Evolutionary conservation across 2,888 invertebrate genomes (phyloP), one percentile per base, ranked within the genome.

Genomic region (Melolontha melolontha): DNA sequence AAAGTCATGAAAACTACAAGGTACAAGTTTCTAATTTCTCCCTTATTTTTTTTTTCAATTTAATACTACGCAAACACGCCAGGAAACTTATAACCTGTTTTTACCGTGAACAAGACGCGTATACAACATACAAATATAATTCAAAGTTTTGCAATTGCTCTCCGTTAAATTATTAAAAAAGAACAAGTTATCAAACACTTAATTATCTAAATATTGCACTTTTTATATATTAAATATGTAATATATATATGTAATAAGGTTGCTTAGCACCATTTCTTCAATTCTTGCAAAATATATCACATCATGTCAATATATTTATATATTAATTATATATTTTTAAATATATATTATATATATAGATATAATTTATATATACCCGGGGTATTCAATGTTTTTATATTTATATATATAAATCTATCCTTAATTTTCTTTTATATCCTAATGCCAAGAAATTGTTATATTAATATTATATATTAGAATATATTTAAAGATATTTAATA

Each of bases 211-310:
- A 80, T 83, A 83, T 83, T 83, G 83, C 83, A 83, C 16, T 17
- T 49, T 49, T 17, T 16, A 49, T 49, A 49, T 49, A 49, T 49
- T 22, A 34, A 34, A 34, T 34, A 34, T 34, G 34, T 34, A 34
- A 34, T 34, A 70, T 68, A 69, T 64, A 68, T 70, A 64, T 67
- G 70, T 69, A 68, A 73, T 75, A 78, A 81, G 80, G 82, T 82
- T 81, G 81, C 78, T 78, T 81, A 83, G 83, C 83, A 83, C 83
- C 83, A 82, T 81, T 29, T 69, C 71, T 73, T 79, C 81, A 79
- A 75, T 72, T 73, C 75, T 72, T 73, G 72, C 74, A 75, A 72
- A 74, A 71, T 75, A 72, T 70, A 67, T 52, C 67, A 62, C 59
- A 62, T 47, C 47, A 34, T 62, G 59, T 62, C 34, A 62, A 62